Conservation (phyloP, 2,888 invertebrate genomes). For the Sthenelais limicola region DNA sequence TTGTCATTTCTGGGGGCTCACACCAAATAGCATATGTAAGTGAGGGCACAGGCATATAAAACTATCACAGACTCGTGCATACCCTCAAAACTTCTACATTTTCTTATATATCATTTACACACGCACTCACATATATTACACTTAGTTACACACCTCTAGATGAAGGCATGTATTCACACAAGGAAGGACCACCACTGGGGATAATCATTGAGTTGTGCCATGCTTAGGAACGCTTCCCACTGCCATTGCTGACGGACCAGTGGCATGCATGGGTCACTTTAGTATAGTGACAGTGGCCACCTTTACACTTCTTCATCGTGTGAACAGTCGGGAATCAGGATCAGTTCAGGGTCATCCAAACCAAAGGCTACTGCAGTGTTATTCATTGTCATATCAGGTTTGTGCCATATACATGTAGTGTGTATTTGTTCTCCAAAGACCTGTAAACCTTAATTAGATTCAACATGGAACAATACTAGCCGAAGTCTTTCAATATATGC, state of each 20-base stretch:
- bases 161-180: slow-evolving; percentile 16
- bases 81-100: slow-evolving; percentile 14
- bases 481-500: slow-evolving; percentile 87
- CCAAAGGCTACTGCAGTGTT: slow-evolving; percentile 34
- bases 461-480: slow-evolving; percentile 40
- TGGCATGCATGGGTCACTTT: slow-evolving; percentile 17
- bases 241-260: background rate
- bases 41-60: slow-evolving; percentile 31
- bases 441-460: slow-evolving; percentile 2
- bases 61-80: slow-evolving; percentile 35
- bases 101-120: background rate
- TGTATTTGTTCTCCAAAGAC: slow-evolving; percentile 11
- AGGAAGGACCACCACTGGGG: slow-evolving; percentile 5
- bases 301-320: too few species aligned
- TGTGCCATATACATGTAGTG: slow-evolving; percentile 34
- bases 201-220: slow-evolving; percentile 1
- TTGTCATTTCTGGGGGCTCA: too few species aligned
- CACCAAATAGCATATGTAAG: too few species aligned
- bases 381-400: slow-evolving; percentile 22
- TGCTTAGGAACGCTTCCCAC: slow-evolving; percentile 15
- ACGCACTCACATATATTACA: slow-evolving; percentile 4
- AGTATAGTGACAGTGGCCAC: too few species aligned
- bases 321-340: background rate
- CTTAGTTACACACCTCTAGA: background rate
- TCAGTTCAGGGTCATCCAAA: slow-evolving; percentile 3